These are phyloP conservation scores for Lasioglossum albipes DNA, from an alignment of 1,140 invertebrate species.

Conservation along the genomic window DNA sequence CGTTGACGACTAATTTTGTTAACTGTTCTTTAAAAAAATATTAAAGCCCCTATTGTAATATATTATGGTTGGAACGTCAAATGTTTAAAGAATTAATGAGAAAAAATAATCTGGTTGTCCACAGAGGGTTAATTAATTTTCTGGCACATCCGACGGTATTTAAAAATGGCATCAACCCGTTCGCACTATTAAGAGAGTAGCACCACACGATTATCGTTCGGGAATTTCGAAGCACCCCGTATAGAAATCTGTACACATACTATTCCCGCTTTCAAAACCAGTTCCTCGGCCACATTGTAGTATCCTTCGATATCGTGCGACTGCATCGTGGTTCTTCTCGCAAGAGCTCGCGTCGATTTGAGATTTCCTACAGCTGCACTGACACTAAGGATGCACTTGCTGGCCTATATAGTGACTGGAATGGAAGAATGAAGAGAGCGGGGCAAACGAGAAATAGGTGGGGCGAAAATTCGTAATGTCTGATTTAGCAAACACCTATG, in stretches of 20 bases:
- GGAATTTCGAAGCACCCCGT: neutral
- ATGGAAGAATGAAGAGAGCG: slow-evolving; percentile 39
- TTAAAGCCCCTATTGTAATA: too few relatives aligned
- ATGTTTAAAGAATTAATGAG: too few relatives aligned
- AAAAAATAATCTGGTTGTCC: too few relatives aligned
- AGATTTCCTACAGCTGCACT: slow-evolving; percentile 13
- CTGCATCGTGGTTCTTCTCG: slow-evolving; percentile 39
- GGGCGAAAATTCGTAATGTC: slow-evolving; percentile 15
- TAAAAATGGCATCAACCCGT: neutral
- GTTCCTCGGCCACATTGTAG: slow-evolving; percentile 72
- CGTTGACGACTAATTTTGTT: too few relatives aligned
- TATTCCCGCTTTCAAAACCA: slow-evolving; percentile 80
- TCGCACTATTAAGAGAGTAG: neutral
- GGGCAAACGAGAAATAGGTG: slow-evolving; percentile 14
- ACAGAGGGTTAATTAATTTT: too few relatives aligned
- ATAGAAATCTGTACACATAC: slow-evolving; percentile 63
- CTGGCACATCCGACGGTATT: neutral
- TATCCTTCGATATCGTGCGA: slow-evolving; percentile 75
- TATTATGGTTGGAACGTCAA: too few relatives aligned
- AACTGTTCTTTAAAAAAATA: too few relatives aligned
- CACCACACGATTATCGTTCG: neutral
- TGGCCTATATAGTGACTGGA: slow-evolving; percentile 30
- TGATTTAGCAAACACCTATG: neutral
- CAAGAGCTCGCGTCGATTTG: neutral
- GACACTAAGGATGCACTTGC: slow-evolving; percentile 16